phyloP scores from a whole-genome alignment of 2,113 vertebrate species.

The Marmota flaviventris region DNA sequence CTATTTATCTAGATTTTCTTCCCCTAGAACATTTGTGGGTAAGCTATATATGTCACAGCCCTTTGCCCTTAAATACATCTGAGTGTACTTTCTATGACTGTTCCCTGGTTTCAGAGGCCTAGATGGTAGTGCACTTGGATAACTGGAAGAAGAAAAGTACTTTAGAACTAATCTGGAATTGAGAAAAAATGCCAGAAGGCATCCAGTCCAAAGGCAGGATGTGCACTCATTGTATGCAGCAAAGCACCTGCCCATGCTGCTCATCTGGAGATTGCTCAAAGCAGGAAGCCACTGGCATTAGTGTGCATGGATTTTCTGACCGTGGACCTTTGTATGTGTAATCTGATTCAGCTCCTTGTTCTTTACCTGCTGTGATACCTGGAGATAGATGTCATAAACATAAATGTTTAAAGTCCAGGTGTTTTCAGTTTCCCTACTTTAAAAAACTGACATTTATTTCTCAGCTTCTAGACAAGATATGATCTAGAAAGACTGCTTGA shows the following conservation, averaged over 20 bases:
- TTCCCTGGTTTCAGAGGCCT: background rate
- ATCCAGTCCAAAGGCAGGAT: background rate
- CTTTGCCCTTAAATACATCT: background rate
- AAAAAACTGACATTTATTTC: slow-evolving; percentile 31
- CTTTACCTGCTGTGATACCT: background rate
- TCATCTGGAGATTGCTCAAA: background rate
- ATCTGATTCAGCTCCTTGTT: background rate
- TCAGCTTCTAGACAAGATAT: background rate
- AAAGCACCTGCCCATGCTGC: background rate
- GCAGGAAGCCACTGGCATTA: background rate
- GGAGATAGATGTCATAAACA: background rate
- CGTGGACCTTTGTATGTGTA: background rate
- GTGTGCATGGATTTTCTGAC: background rate
- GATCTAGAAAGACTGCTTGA: background rate
- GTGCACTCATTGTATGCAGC: background rate
- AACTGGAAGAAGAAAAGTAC: background rate
- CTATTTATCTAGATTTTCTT: background rate
- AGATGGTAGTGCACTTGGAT: background rate
- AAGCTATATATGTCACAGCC: background rate
- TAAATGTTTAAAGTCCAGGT: background rate
- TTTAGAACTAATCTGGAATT: slow-evolving; percentile 25
- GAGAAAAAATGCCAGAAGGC: background rate
- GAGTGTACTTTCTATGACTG: background rate
- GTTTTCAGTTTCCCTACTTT: background rate
- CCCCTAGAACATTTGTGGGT: background rate